Conservation (phyloP, 2,888 invertebrate species). For the Drosophila histrio region DNA sequence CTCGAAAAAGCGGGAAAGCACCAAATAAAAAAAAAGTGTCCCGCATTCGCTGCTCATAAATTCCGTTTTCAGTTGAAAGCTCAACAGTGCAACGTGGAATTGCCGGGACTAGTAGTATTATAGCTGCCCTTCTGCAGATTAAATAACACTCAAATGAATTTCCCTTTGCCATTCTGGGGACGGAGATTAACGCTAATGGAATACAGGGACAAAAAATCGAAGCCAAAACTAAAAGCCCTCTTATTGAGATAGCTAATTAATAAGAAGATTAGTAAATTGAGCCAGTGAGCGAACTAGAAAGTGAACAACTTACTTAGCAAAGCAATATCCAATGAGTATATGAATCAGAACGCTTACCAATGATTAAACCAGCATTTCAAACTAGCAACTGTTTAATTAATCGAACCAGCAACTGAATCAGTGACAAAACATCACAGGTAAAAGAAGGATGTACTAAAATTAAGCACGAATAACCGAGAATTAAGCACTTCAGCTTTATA, state of each 20-base stretch:
- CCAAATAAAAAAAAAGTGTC: not conserved
- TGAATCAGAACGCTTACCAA: not conserved
- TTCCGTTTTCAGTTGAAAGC: constrained; percentile 35
- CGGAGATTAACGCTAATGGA: constrained; percentile 59
- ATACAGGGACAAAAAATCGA: constrained; percentile 14
- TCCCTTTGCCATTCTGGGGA: not conserved
- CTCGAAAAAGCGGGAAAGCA: not conserved
- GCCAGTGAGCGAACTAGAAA: not conserved
- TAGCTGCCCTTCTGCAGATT: constrained; percentile 22
- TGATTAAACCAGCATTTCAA: not conserved
- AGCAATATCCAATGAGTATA: no score
- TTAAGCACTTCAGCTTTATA: no score
- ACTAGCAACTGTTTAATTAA: no score
- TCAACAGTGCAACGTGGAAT: not conserved
- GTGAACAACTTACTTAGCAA: no score
- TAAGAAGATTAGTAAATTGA: not conserved
- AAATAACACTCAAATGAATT: constrained; percentile 31
- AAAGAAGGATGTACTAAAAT: no score
- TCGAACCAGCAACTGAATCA: not conserved
- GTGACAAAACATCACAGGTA: no score
- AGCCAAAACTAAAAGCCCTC: not conserved
- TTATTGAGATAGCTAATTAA: not conserved
- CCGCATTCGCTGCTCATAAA: constrained; percentile 55
- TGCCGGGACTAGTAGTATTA: not conserved
- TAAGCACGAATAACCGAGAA: no score